Conservation (phyloP, 2,113 vertebrate genomes). For the Cinclus mexicanus region DNA sequence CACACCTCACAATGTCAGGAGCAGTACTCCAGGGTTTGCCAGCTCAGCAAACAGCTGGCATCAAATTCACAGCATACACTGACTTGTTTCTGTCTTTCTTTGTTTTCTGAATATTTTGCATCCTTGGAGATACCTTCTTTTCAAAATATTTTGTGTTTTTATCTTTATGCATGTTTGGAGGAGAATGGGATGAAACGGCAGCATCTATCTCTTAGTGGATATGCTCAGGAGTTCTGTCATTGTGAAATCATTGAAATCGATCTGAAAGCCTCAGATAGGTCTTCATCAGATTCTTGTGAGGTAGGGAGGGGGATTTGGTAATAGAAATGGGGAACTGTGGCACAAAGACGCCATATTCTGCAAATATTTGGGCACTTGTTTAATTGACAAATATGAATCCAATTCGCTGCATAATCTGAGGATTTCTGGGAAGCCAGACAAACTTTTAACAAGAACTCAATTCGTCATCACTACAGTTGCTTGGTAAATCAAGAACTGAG, state of each 20-base stretch:
- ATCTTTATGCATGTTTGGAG: neutral
- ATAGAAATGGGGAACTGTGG: neutral
- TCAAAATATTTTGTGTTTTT: neutral
- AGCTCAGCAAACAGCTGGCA: neutral
- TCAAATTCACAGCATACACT: neutral
- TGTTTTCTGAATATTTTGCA: neutral
- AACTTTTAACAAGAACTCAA: neutral
- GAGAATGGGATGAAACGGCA: neutral
- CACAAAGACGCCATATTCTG: neutral
- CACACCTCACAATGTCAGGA: neutral
- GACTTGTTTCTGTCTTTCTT: neutral
- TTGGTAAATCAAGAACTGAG: neutral
- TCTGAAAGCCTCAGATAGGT: neutral
- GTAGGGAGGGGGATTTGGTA: neutral
- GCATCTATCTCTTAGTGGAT: neutral
- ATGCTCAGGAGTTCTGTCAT: neutral
- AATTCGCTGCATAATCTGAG: neutral
- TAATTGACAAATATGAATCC: neutral
- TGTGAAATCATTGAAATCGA: neutral
- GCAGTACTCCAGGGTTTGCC: neutral
- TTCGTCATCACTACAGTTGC: neutral
- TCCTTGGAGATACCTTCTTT: neutral
- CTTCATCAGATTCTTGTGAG: neutral
- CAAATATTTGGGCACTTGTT: neutral
- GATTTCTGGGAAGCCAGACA: conserved; percentile 15